phyloP scores from a whole-genome alignment of 2,888 invertebrate genomes.

The Diabrotica balteata region DNA sequence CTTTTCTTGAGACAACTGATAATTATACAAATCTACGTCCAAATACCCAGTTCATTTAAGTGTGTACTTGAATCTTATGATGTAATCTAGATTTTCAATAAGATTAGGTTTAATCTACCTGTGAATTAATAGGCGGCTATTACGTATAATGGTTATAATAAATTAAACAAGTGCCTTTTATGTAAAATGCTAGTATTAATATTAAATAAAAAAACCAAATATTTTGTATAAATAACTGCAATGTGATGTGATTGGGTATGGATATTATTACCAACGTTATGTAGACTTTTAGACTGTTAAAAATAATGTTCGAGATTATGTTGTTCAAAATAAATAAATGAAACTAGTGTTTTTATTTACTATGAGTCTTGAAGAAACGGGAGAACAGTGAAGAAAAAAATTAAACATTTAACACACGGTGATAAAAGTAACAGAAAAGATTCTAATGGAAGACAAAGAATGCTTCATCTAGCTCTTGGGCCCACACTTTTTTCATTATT shows the following conservation, averaged over 20 bases:
- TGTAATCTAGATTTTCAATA: conserved; percentile 22
- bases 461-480: no score
- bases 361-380: no score
- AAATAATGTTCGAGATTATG: conserved; percentile 41
- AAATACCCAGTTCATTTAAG: conserved; percentile 10
- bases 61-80: conserved; percentile 27
- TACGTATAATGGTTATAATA: conserved; percentile 17
- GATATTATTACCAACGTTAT: conserved; percentile 42
- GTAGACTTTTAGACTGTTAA: conserved; percentile 41
- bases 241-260: conserved; percentile 44
- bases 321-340: conserved; percentile 42
- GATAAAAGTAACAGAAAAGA: no score
- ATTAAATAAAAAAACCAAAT: conserved; percentile 42
- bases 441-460: no score
- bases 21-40: no score
- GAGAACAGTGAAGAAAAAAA: no score
- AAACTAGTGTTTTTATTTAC: conserved; percentile 6
- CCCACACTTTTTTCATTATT: no score
- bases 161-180: conserved; percentile 33
- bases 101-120: not conserved
- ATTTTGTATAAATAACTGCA: conserved; percentile 36
- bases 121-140: conserved; percentile 11
- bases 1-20: no score
- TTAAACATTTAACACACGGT: no score
- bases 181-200: conserved; percentile 41